Evolutionary conservation across 2,113 vertebrate species (phyloP).

Genomic region (Oenanthe melanoleuca): DNA sequence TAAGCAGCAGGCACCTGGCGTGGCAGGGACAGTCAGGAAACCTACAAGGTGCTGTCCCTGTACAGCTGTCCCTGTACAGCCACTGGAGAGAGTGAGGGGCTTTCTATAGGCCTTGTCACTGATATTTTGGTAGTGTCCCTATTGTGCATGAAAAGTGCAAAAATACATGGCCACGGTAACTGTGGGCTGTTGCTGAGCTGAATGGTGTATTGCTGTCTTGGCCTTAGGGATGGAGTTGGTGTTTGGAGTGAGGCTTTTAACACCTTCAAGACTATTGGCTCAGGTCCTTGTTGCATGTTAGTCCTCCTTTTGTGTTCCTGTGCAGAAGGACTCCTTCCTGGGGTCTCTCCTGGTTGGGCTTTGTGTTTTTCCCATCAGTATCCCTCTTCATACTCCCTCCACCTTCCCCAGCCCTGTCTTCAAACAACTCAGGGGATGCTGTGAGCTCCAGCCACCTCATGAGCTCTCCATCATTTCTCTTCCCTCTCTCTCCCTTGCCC

Average conservation of each 20-base stretch:
- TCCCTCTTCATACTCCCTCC: neutral
- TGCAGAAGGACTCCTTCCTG: neutral
- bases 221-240: neutral
- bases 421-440: neutral
- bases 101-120: neutral
- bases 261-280: neutral
- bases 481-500: neutral
- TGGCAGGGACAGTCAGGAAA: neutral
- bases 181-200: neutral
- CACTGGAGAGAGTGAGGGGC: neutral
- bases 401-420: neutral
- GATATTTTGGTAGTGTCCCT: neutral
- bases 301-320: neutral
- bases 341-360: neutral
- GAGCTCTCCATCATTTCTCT: neutral
- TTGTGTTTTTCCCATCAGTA: neutral
- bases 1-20: neutral
- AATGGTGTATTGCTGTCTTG: neutral
- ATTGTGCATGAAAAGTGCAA: neutral
- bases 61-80: neutral
- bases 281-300: neutral
- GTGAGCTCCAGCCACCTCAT: neutral
- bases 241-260: neutral
- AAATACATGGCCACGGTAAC: accelerated
- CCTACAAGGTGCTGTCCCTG: neutral